phyloP scores from a whole-genome alignment of 2,797 vertebrate genomes.

The Ciconia nigra region DNA sequence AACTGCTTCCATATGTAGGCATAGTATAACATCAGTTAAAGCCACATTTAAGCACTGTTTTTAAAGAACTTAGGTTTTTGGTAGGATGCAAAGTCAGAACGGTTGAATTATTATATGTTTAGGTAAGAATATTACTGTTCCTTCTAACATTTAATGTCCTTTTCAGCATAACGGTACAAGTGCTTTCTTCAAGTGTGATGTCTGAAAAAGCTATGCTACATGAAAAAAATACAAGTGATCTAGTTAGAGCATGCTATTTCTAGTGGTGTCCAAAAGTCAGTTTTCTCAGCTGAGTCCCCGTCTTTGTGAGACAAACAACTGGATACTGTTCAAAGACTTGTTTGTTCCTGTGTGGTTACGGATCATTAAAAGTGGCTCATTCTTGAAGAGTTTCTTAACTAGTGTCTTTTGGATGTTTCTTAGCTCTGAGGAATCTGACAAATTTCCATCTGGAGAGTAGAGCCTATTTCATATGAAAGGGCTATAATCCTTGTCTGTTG shows the following conservation, averaged over 20 bases:
- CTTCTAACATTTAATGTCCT: neutral
- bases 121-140: neutral
- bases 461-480: constrained; percentile 54
- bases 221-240: neutral
- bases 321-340: constrained; percentile 50
- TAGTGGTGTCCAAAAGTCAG: constrained; percentile 36
- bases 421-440: constrained; percentile 58
- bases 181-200: neutral
- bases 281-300: constrained; percentile 40
- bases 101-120: neutral
- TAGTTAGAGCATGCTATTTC: constrained; percentile 27
- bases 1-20: constrained; percentile 63
- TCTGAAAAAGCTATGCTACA: constrained; percentile 1
- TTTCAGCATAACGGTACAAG: neutral
- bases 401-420: constrained; percentile 48
- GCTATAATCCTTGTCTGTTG: constrained; percentile 42
- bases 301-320: constrained; percentile 61
- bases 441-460: constrained; percentile 45
- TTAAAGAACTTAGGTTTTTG: constrained; percentile 3
- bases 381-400: constrained; percentile 50
- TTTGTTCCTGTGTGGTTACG: constrained; percentile 53
- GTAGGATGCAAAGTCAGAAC: neutral
- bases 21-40: constrained; percentile 30
- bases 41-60: constrained; percentile 35
- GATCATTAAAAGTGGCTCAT: constrained; percentile 58